A percentile compares a stretch with the other conserved stretches of the same genome.
Conservation (phyloP, 2,888 invertebrate species). For the Lasioglossum pauxillum region DNA sequence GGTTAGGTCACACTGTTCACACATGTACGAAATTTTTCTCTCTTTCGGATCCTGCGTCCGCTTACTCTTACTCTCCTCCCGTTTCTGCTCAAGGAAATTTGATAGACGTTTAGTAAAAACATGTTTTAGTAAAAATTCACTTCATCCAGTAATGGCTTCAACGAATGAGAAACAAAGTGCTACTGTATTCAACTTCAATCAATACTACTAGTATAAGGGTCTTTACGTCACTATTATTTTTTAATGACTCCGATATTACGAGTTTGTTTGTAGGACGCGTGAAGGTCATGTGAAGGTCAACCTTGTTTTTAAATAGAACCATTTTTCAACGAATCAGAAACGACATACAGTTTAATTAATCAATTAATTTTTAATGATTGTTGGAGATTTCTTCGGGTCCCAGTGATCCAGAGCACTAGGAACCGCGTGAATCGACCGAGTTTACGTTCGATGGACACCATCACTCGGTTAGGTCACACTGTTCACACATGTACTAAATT, state of each 20-base stretch:
- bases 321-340: not conserved
- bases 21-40: constrained; percentile 78
- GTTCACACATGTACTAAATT: constrained; percentile 81
- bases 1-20: constrained; percentile 80
- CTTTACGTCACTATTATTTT: too few species aligned
- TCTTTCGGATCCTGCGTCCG: constrained; percentile 49
- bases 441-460: constrained; percentile 56
- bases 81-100: not conserved
- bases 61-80: not conserved
- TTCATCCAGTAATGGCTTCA: too few species aligned
- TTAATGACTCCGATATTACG: too few species aligned
- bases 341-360: not conserved
- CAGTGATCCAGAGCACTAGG: constrained; percentile 29
- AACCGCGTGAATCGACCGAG: constrained; percentile 46
- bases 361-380: not conserved
- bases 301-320: too few species aligned
- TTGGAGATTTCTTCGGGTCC: not conserved
- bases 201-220: too few species aligned
- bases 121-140: too few species aligned
- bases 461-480: constrained; percentile 74
- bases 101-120: not conserved
- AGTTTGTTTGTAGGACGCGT: too few species aligned
- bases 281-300: too few species aligned
- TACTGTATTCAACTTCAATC: not conserved
- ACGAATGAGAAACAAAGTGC: not conserved